A percentile compares a stretch with the other conserved stretches of the same genome.
These are phyloP conservation scores for Drosophila tropicalis DNA, from an alignment of 1,140 invertebrate species.

Conservation along the genomic window DNA sequence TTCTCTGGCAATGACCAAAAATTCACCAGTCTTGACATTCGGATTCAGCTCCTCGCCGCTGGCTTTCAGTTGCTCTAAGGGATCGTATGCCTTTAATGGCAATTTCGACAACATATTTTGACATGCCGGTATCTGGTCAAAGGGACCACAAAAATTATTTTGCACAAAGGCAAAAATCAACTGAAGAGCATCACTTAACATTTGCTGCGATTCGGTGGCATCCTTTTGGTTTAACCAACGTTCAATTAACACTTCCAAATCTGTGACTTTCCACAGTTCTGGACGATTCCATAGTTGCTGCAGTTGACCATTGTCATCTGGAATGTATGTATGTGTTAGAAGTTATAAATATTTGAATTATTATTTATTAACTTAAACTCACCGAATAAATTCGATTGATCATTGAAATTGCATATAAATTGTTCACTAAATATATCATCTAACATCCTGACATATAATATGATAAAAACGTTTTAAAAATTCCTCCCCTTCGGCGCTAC, in stretches of 20 bases:
- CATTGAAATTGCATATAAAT: conserved; percentile 67
- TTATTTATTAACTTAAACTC: conserved; percentile 1
- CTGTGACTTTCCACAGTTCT: conserved; percentile 51
- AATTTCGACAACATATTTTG: conserved; percentile 41
- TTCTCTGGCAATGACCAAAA: conserved; percentile 87
- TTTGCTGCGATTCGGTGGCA: not conserved
- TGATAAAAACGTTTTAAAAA: conserved; percentile 31
- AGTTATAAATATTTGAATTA: not conserved
- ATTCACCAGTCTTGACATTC: conserved; percentile 86
- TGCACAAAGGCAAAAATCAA: conserved; percentile 90
- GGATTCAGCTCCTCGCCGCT: conserved; percentile 87
- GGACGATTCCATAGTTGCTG: conserved; percentile 45
- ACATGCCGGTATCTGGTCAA: conserved; percentile 66
- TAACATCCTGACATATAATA: conserved; percentile 44
- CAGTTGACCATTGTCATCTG: conserved; percentile 32
- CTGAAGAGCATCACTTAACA: conserved; percentile 49
- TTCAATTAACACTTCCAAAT: conserved; percentile 35
- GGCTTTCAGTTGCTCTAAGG: conserved; percentile 75
- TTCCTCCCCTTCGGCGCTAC: conserved; percentile 26
- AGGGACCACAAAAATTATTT: conserved; percentile 92
- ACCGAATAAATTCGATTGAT: conserved; percentile 34
- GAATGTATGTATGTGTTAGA: too few species aligned
- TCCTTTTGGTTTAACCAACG: conserved; percentile 34
- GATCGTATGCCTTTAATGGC: conserved; percentile 16
- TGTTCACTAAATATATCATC: conserved; percentile 45